A percentile compares a stretch with the other conserved stretches of the same genome.
phyloP scores from a whole-genome alignment of 2,797 vertebrate species.

The Rhabdomys pumilio region DNA sequence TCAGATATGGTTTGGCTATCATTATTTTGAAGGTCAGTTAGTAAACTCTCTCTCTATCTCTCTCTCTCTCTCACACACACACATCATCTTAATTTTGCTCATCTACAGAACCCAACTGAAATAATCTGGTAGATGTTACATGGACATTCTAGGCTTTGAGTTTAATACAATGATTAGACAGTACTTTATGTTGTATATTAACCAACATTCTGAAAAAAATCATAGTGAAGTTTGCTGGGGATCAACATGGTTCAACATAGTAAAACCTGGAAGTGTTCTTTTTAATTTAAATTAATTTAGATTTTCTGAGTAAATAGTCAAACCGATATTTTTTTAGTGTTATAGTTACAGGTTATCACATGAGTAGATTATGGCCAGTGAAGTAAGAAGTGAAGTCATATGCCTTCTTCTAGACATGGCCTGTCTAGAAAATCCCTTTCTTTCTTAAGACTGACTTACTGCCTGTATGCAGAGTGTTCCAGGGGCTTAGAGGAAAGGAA shows the following conservation, averaged over 20 bases:
- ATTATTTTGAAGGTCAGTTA: neutral
- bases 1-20: neutral
- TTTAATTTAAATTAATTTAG: neutral
- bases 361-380: neutral
- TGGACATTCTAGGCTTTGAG: conserved; percentile 4
- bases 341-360: neutral
- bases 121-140: neutral
- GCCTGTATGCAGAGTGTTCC: neutral
- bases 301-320: neutral
- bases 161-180: neutral
- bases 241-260: neutral
- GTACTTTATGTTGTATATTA: neutral
- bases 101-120: neutral
- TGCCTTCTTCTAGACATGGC: neutral
- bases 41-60: neutral
- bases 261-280: neutral
- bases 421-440: neutral
- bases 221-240: neutral
- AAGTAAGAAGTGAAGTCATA: conserved; percentile 13
- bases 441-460: neutral
- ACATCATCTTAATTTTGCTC: neutral
- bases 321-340: neutral
- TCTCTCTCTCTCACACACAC: neutral
- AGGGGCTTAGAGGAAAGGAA: neutral
- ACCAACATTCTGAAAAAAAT: neutral